Evolutionary conservation across 2,888 invertebrate genomes (phyloP).

Genomic region (Agrochola macilenta): DNA sequence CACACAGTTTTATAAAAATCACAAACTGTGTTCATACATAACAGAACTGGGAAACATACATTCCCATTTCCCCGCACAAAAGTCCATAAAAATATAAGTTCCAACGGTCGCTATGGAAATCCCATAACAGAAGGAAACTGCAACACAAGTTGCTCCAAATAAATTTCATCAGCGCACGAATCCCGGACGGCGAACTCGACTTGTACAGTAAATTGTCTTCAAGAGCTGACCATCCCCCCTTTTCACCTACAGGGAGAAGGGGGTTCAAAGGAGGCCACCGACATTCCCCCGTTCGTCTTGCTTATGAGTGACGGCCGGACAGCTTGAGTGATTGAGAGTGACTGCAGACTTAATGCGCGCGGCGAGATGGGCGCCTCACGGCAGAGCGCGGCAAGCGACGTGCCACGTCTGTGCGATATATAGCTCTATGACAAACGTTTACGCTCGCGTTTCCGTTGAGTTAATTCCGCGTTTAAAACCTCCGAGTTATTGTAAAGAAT

Average conservation of each 20-base stretch:
- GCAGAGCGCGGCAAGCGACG: conserved; percentile 73
- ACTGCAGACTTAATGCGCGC: conserved; percentile 90
- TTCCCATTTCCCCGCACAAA: conserved; percentile 67
- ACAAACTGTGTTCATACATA: conserved; percentile 63
- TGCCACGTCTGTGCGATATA: conserved; percentile 69
- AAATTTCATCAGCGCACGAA: conserved; percentile 87
- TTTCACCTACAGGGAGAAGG: conserved; percentile 76
- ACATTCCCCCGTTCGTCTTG: conserved; percentile 89
- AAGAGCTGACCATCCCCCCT: conserved; percentile 88
- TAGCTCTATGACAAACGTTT: conserved; percentile 72
- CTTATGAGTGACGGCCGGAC: conserved; percentile 90
- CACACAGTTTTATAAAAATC: conserved; percentile 65
- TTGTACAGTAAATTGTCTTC: conserved; percentile 90
- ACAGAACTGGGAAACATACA: conserved; percentile 65
- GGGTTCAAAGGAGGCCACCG: conserved; percentile 83
- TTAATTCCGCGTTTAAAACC: conserved; percentile 32
- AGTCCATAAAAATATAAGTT: conserved; percentile 71
- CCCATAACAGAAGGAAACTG: conserved; percentile 79
- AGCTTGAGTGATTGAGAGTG: conserved; percentile 90
- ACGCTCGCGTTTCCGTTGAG: conserved; percentile 68
- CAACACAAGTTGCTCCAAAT: conserved; percentile 85
- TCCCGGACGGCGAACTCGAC: conserved; percentile 83
- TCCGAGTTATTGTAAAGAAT: conserved; percentile 49
- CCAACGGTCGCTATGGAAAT: conserved; percentile 77
- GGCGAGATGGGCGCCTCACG: conserved; percentile 77